Evolutionary conservation across 2,888 invertebrate species (phyloP), one percentile per base, ranked within the genome.

Genomic region (Catocala sponsa): DNA sequence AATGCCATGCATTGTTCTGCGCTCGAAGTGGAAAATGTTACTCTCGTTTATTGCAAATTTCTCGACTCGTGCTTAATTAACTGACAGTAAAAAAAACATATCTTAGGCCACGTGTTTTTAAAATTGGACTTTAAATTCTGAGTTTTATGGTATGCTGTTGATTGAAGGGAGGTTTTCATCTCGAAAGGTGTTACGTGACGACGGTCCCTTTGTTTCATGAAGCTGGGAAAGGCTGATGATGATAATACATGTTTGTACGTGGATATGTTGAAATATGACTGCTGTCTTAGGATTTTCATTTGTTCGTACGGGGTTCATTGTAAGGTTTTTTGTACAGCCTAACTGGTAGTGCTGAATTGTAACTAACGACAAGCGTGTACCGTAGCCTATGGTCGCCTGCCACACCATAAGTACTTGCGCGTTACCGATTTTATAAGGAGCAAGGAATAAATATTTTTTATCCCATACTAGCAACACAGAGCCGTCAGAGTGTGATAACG

Each of bases 201-300:
- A 53, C 63, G 63, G 44, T 54, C 55, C 41, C 73, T 77, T 83
- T 85, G 82, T 81, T 77, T 69, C 58, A 73, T 64, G 63, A 12
- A 63, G 63, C 82, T 83, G 80, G 65, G 80, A 85, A 86, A 82
- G 83, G 78, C 80, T 79, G 80, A 84, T 83, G 83, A 84, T 80
- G 80, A 81, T 83, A 82, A 78, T 64, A 38, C 9, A 57, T 58
- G 42, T 50, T 53, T 69, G 54, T 62, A 49, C 54, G 55, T 55
- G 44, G 65, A 25, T 59, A 61, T 65, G 44, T 55, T 32, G 12
- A 11, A 12, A 42, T 42, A n/a, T 25, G 12, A n/a, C 13, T 58
- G 44, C 43, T 10, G 51, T 25, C 56, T 70, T 38, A 42, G 61
- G 15, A 58, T 59, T 63, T 32, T 65, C 65, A 62, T 73, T 38